A percentile compares a stretch with the other conserved stretches of the same genome.
phyloP scores from a whole-genome alignment of 2,113 vertebrate species.

The Toxotes chatareus region DNA sequence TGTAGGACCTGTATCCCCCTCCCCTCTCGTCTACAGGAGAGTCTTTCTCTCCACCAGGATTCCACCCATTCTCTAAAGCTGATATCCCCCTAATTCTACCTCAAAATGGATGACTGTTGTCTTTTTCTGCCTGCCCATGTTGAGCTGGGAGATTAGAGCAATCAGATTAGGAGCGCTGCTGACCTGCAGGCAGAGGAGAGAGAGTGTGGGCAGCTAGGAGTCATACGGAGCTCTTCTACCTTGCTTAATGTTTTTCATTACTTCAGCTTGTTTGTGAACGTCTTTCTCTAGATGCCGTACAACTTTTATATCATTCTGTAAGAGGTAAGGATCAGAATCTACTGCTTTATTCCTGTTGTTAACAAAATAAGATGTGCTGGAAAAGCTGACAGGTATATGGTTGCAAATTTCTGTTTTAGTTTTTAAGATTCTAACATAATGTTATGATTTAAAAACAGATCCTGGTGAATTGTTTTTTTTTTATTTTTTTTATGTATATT shows the following conservation, averaged over 20 bases:
- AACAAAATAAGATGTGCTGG: slow-evolving; percentile 2
- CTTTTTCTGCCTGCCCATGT: slow-evolving; percentile 82
- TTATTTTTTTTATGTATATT: not conserved
- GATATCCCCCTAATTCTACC: slow-evolving; percentile 63
- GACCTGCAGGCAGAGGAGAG: slow-evolving; percentile 74
- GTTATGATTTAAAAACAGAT: not conserved
- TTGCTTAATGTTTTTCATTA: slow-evolving; percentile 50
- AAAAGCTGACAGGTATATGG: slow-evolving; percentile 2
- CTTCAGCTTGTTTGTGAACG: slow-evolving; percentile 41
- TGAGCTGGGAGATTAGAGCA: slow-evolving; percentile 91
- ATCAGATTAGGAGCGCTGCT: slow-evolving; percentile 90
- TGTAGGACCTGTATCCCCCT: not conserved
- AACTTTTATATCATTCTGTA: slow-evolving; percentile 53
- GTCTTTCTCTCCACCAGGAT: not conserved
- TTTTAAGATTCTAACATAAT: not conserved
- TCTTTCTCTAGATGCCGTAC: slow-evolving; percentile 56
- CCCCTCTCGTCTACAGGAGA: not conserved
- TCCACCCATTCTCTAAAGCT: not conserved
- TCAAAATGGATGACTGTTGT: slow-evolving; percentile 79
- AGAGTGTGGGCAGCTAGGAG: slow-evolving; percentile 54
- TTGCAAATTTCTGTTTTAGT: slow-evolving; percentile 27
- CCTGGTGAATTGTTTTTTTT: not conserved
- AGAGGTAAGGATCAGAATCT: slow-evolving; percentile 69
- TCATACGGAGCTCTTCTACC: slow-evolving; percentile 51
- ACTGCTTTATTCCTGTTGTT: not conserved